Evolutionary conservation across 2,113 vertebrate species (phyloP).

Genomic region (Sinocyclocheilus anophthalmus): DNA sequence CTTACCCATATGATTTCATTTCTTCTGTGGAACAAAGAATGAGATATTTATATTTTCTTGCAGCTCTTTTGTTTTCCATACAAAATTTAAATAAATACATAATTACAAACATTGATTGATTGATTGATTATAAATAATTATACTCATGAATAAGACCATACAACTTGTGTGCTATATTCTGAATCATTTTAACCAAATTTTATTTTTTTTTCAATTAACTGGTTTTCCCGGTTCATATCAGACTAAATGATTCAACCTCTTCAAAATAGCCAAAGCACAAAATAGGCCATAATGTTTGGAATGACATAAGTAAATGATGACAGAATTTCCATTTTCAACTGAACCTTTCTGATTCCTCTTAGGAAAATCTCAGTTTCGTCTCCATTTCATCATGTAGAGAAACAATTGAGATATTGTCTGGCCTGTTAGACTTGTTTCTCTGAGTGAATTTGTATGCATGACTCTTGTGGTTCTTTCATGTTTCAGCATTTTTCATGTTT

Average conservation of each 20-base stretch:
- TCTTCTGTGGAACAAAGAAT: not conserved
- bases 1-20: not conserved
- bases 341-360: not conserved
- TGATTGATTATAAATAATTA: too few species aligned
- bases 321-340: not conserved
- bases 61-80: not conserved
- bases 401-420: not conserved
- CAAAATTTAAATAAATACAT: not conserved
- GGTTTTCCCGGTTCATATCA: not conserved
- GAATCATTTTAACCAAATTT: too few species aligned
- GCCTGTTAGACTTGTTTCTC: not conserved
- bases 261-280: not conserved
- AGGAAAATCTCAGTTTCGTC: not conserved
- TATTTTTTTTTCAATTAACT: not conserved
- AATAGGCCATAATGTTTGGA: not conserved
- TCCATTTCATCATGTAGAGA: not conserved
- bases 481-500: not conserved
- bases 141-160: not conserved
- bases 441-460: constrained; percentile 15
- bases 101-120: too few species aligned
- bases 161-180: not conserved
- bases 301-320: not conserved
- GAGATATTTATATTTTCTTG: not conserved
- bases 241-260: not conserved
- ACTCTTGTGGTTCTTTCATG: not conserved